These are phyloP conservation scores for Lepilemur septentrionalis DNA, from an alignment of 2,797 vertebrate species.

Conservation along the genomic window DNA sequence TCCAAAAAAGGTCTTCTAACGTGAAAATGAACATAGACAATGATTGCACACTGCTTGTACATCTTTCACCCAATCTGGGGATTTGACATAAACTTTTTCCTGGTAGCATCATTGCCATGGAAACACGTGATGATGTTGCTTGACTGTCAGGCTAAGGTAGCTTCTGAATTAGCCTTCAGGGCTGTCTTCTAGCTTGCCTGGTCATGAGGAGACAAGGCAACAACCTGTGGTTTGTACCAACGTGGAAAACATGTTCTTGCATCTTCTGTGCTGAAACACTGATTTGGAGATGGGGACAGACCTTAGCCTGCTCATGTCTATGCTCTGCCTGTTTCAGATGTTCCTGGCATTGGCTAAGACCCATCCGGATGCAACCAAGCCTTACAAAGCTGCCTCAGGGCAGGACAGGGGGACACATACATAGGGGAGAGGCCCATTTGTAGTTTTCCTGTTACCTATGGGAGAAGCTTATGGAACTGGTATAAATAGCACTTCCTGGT, in stretches of 20 bases:
- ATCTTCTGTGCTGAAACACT: neutral
- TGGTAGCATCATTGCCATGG: neutral
- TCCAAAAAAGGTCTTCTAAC: neutral
- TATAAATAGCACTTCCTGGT: neutral
- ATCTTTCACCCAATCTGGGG: neutral
- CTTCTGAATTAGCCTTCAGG: neutral
- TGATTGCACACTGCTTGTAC: neutral
- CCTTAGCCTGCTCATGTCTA: neutral
- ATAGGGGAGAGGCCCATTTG: neutral
- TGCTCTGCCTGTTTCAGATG: conserved; percentile 44
- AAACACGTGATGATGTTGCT: neutral
- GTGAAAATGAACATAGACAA: neutral
- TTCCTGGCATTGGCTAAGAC: conserved; percentile 59
- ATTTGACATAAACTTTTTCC: neutral
- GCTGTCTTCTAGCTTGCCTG: neutral
- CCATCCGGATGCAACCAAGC: neutral
- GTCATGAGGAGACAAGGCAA: neutral
- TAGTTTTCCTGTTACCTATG: neutral
- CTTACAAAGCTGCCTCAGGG: neutral
- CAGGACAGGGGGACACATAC: neutral
- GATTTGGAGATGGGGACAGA: neutral
- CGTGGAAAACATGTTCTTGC: neutral
- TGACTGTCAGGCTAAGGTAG: neutral
- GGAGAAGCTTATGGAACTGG: conserved; percentile 1
- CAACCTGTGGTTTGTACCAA: neutral